Conservation (phyloP, 2,797 vertebrate genomes). For the Alca torda region DNA sequence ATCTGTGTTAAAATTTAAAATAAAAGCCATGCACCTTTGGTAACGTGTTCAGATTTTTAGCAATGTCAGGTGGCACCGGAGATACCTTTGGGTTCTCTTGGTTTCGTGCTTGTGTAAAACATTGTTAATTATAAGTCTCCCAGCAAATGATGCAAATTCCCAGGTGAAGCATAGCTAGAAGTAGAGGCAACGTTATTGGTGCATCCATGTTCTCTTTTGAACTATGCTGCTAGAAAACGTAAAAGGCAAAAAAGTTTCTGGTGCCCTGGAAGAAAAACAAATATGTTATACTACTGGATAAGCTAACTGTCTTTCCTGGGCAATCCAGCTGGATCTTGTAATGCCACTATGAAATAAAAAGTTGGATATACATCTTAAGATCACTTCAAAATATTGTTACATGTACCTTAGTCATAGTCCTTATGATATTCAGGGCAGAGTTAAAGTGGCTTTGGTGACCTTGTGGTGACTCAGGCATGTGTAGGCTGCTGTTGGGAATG, state of each 20-base stretch:
- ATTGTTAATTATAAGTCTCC: not conserved
- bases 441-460: not conserved
- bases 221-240: not conserved
- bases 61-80: not conserved
- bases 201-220: not conserved
- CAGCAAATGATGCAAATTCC: not conserved
- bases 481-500: not conserved
- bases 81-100: not conserved
- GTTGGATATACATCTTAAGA: not conserved
- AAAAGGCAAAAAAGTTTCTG: not conserved
- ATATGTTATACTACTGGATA: not conserved
- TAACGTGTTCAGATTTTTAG: not conserved
- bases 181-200: not conserved
- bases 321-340: not conserved
- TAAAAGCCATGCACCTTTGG: not conserved
- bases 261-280: not conserved
- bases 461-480: rapidly evolving
- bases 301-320: not conserved
- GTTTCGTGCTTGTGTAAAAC: not conserved
- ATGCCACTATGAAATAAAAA: not conserved
- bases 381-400: not conserved
- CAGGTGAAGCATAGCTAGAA: not conserved
- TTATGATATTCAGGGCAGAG: not conserved
- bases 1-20: not conserved
- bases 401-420: not conserved